These are phyloP conservation scores for Amblyornis subalaris DNA, from an alignment of 2,113 vertebrate genomes.

Conservation along the genomic window DNA sequence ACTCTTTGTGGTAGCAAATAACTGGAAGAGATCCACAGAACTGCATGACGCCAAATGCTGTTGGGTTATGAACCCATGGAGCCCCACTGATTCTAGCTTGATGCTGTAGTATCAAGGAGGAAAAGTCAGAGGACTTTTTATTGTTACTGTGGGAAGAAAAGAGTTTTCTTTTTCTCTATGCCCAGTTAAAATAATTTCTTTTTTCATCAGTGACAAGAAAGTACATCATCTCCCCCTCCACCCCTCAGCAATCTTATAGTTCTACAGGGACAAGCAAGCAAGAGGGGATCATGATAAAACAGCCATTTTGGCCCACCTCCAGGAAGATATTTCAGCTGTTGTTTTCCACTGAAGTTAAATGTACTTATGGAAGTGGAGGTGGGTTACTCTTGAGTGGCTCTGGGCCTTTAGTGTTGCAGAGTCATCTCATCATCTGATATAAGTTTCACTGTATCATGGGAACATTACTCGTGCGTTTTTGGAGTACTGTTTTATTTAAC, in stretches of 20 bases:
- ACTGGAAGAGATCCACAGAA: slow-evolving; percentile 5
- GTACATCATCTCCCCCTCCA: not conserved
- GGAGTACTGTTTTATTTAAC: not conserved
- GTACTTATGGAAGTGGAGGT: not conserved
- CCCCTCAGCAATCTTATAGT: not conserved
- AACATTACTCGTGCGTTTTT: not conserved
- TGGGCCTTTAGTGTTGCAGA: not conserved
- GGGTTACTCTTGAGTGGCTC: not conserved
- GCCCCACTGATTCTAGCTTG: not conserved
- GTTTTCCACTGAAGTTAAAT: not conserved
- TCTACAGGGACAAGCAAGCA: not conserved
- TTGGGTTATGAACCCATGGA: not conserved
- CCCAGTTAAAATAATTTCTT: slow-evolving; percentile 3
- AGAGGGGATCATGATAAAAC: not conserved
- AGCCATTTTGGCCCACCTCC: not conserved
- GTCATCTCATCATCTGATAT: not conserved
- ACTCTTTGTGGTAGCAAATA: not conserved
- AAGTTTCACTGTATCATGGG: not conserved
- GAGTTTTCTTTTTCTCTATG: not conserved
- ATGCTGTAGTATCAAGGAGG: not conserved
- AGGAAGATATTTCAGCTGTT: slow-evolving; percentile 1
- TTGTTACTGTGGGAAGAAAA: slow-evolving; percentile 3
- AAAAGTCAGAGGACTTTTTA: slow-evolving; percentile 45
- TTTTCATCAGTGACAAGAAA: slow-evolving; percentile 3
- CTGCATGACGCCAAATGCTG: not conserved